Percentiles rank a stretch among this genome's conserved stretches.
These are phyloP conservation scores for Chamaetylas fuelleborni DNA, from an alignment of 2,113 vertebrate genomes.

Conservation along the genomic window DNA sequence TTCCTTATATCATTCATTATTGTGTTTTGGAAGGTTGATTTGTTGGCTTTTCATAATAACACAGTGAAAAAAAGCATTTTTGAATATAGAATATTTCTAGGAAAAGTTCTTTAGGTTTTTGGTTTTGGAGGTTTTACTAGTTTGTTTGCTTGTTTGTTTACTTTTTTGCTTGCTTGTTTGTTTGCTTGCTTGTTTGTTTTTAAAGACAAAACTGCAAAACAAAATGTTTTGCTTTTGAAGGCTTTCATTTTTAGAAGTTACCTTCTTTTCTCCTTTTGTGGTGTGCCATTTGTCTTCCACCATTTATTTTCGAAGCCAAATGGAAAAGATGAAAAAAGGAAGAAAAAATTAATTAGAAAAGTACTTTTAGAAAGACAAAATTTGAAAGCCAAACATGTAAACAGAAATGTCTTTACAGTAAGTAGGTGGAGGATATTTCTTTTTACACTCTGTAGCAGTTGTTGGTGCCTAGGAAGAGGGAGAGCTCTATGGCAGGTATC, in stretches of 20 bases:
- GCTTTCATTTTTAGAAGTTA: neutral
- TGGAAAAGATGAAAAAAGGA: neutral
- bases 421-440: neutral
- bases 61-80: neutral
- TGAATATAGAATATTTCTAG: neutral
- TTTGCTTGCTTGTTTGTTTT: neutral
- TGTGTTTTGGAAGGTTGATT: neutral
- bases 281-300: neutral
- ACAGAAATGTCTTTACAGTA: neutral
- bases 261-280: neutral
- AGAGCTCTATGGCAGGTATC: neutral
- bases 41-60: neutral
- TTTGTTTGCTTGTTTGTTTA: no score
- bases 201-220: neutral
- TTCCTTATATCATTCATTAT: neutral
- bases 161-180: no score
- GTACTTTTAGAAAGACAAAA: neutral
- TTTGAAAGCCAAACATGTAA: neutral
- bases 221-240: neutral
- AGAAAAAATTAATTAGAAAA: neutral
- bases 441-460: neutral
- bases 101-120: neutral
- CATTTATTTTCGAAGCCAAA: neutral
- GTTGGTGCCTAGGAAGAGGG: neutral
- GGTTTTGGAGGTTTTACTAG: neutral